These are phyloP conservation scores for Neogale vison DNA, from an alignment of 2,113 vertebrate genomes.

Conservation along the genomic window DNA sequence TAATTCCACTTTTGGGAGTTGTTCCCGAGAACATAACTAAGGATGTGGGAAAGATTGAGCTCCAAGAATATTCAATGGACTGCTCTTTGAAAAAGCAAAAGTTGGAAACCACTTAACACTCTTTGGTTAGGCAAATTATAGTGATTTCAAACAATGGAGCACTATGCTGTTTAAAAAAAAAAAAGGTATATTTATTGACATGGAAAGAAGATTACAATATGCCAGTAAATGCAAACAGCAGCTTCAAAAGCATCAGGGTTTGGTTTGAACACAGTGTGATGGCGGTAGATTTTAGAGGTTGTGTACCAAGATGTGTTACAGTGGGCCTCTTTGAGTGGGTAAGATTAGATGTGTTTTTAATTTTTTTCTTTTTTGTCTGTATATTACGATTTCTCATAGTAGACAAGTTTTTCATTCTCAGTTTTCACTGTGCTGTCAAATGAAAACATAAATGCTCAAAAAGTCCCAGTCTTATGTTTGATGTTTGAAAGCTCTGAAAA, in stretches of 20 bases:
- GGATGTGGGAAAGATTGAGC: neutral
- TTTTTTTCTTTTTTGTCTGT: neutral
- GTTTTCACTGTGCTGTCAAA: neutral
- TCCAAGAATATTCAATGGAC: neutral
- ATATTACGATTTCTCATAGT: neutral
- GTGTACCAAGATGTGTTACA: neutral
- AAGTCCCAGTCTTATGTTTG: neutral
- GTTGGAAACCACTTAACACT: constrained; percentile 21
- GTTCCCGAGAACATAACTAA: neutral
- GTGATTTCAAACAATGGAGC: constrained; percentile 20
- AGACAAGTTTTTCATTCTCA: neutral
- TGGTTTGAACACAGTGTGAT: neutral
- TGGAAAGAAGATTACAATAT: neutral
- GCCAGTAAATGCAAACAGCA: neutral
- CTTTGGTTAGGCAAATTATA: constrained; percentile 1
- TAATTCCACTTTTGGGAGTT: neutral
- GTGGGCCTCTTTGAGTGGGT: neutral
- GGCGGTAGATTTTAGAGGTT: neutral
- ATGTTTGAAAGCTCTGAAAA: constrained; percentile 8
- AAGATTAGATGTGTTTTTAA: neutral
- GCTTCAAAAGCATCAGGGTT: neutral
- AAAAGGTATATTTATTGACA: neutral
- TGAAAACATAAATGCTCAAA: neutral
- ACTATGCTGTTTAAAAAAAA: neutral
- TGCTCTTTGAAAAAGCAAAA: constrained; percentile 12